Evolutionary conservation across 2,888 invertebrate genomes (phyloP).

Genomic region (Ectemnius cavifrons): DNA sequence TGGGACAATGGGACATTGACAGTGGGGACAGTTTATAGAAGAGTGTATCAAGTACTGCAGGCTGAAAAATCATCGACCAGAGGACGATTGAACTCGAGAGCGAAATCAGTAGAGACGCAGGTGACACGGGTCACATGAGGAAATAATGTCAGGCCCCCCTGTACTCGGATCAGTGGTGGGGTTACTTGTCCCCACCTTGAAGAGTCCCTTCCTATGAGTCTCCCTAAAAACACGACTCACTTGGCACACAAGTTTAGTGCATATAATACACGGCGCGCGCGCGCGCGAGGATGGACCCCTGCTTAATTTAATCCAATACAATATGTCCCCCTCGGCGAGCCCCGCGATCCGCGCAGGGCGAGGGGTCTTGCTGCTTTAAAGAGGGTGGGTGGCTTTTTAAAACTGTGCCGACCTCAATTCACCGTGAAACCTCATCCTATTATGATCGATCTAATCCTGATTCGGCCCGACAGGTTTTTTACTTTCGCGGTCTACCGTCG

Average conservation of each 20-base stretch:
- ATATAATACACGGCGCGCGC: slow-evolving; percentile 64
- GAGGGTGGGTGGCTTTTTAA: slow-evolving; percentile 76
- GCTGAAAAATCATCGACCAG: neutral
- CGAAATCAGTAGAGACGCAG: slow-evolving; percentile 64
- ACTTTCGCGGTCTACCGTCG: slow-evolving; percentile 54
- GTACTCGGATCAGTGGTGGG: slow-evolving; percentile 24
- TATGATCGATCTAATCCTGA: slow-evolving; percentile 74
- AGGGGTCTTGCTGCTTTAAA: slow-evolving; percentile 64
- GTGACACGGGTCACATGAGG: slow-evolving; percentile 72
- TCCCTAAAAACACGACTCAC: slow-evolving; percentile 72
- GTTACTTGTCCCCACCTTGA: slow-evolving; percentile 14
- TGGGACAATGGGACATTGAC: no score
- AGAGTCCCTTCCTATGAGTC: slow-evolving; percentile 20
- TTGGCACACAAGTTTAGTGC: slow-evolving; percentile 75
- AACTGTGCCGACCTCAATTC: slow-evolving; percentile 73
- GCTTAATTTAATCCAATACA: slow-evolving; percentile 77
- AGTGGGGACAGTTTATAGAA: no score
- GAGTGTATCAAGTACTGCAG: no score
- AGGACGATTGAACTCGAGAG: slow-evolving; percentile 25
- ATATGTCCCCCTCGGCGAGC: slow-evolving; percentile 69
- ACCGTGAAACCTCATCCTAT: slow-evolving; percentile 76
- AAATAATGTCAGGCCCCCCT: slow-evolving; percentile 63
- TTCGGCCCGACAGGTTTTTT: slow-evolving; percentile 72
- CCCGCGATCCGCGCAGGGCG: neutral
- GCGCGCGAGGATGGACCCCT: slow-evolving; percentile 61